phyloP scores from a whole-genome alignment of 2,888 invertebrate species.

The Tenthredo livida region DNA sequence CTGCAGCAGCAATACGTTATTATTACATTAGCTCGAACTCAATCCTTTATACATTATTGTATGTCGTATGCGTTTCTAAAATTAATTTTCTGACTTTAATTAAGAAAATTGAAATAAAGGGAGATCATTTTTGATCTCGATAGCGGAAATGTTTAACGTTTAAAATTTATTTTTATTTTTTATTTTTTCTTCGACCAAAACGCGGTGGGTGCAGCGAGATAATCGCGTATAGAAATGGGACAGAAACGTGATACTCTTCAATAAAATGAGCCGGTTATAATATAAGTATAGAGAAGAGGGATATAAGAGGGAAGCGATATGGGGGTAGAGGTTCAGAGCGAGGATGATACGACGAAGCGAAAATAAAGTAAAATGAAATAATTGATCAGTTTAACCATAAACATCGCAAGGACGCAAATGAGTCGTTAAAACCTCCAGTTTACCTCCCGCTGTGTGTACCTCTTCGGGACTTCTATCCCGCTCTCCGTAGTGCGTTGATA shows the following conservation, averaged over 20 bases:
- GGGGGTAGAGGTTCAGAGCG: neutral
- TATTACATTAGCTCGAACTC: no score
- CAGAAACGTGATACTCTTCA: slow-evolving; percentile 53
- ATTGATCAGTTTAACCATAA: slow-evolving; percentile 72
- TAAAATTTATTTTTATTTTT: no score
- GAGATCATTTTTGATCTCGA: no score
- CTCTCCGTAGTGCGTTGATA: neutral
- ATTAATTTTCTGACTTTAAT: neutral
- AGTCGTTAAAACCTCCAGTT: slow-evolving; percentile 71
- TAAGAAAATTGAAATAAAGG: no score
- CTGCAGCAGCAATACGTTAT: neutral
- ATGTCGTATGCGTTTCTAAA: neutral
- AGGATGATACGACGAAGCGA: slow-evolving; percentile 50
- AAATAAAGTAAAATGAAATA: slow-evolving; percentile 72
- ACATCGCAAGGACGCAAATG: slow-evolving; percentile 70
- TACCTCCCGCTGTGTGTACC: slow-evolving; percentile 65
- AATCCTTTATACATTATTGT: no score
- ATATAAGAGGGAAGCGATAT: neutral
- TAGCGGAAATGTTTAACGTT: no score
- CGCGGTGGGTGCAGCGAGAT: neutral
- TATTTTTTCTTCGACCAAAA: neutral
- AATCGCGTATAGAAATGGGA: slow-evolving; percentile 40
- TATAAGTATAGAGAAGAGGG: neutral
- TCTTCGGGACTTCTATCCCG: slow-evolving; percentile 4
- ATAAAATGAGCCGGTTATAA: slow-evolving; percentile 30